These are phyloP conservation scores for Spisula solida DNA, from an alignment of 2,888 invertebrate species.

Conservation along the genomic window DNA sequence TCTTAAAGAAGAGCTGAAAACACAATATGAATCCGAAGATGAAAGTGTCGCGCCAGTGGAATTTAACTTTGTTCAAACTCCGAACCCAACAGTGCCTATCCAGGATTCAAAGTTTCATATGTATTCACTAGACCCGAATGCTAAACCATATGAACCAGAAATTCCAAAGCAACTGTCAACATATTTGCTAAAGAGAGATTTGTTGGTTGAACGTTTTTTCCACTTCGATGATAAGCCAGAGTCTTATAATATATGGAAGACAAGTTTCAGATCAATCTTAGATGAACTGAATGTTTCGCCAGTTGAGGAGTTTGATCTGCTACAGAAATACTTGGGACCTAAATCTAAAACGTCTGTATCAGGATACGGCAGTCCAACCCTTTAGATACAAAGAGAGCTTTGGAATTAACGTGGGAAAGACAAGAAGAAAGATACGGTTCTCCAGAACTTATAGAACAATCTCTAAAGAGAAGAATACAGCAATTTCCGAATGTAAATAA, in stretches of 20 bases:
- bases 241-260: slow-evolving; percentile 55
- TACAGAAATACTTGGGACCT: slow-evolving; percentile 55
- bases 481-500: slow-evolving; percentile 56
- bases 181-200: slow-evolving; percentile 55
- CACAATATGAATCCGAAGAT: neutral
- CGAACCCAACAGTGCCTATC: neutral
- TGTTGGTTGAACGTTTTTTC: slow-evolving; percentile 42
- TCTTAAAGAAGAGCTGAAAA: slow-evolving; percentile 9
- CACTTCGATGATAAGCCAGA: slow-evolving; percentile 64
- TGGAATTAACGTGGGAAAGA: slow-evolving; percentile 53
- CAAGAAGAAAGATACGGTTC: slow-evolving; percentile 62
- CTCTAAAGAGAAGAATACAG: slow-evolving; percentile 49
- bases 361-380: slow-evolving; percentile 46
- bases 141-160: neutral
- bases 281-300: slow-evolving; percentile 39
- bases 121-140: neutral
- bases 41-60: neutral
- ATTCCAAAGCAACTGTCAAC: slow-evolving; percentile 27
- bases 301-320: slow-evolving; percentile 55
- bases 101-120: neutral
- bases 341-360: slow-evolving; percentile 48
- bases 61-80: neutral
- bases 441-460: slow-evolving; percentile 56
- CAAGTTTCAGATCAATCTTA: slow-evolving; percentile 49
- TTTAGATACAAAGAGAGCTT: slow-evolving; percentile 16